Base-by-base conservation (phyloP, 2,888 invertebrate species). In the Autographa gamma region DNA sequence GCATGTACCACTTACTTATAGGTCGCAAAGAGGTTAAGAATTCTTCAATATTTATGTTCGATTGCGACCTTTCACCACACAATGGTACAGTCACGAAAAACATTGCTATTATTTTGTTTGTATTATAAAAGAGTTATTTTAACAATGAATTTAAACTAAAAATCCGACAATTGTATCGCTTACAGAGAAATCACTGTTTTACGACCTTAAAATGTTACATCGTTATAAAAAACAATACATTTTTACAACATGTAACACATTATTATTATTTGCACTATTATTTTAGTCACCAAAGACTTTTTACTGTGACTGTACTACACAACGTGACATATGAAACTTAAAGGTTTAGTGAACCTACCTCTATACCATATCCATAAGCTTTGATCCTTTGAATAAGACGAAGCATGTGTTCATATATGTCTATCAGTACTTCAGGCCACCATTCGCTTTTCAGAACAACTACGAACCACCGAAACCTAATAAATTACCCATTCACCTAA, bases 31-130 rank as follows among this genome's bases (percentile, higher is more conserved):
- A 56, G 54, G 54, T 56, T 56, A 56, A 13, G 54, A 56, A 56
- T 19, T 19, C 54, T 56, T 56, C 54, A 56, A 56, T 56, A 56
- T 56, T 56, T 56, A 56, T 25, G 25, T 19, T 19, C 19, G 19
- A 19, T 56, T 56, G 54, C 25, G 54, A 56, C 54, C 54, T 56
- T 56, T 56, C 14, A 56, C 25, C 19, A 14, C 19, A 54, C 54
- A 54, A 56, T 56, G 54, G 54, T 56, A 56, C 54, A 56, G 54
- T 9, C 54, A 25, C 25, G 54, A 25, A 25, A 19, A 25, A 56
- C 14, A 56, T 19, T 13, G 54, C 25, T 25, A 13, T 7, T n/a
- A n/a, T 5, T 56, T 56, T 19, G 0, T 41, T 38, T 60, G 8
- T 11, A n/a, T 3, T n/a, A n/a, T n/a, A n/a, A n/a, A n/a, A n/a